A percentile compares a stretch with the other conserved stretches of the same genome.
These are phyloP conservation scores for Atherinomorus stipes DNA, from an alignment of 2,113 vertebrate species.

Conservation along the genomic window DNA sequence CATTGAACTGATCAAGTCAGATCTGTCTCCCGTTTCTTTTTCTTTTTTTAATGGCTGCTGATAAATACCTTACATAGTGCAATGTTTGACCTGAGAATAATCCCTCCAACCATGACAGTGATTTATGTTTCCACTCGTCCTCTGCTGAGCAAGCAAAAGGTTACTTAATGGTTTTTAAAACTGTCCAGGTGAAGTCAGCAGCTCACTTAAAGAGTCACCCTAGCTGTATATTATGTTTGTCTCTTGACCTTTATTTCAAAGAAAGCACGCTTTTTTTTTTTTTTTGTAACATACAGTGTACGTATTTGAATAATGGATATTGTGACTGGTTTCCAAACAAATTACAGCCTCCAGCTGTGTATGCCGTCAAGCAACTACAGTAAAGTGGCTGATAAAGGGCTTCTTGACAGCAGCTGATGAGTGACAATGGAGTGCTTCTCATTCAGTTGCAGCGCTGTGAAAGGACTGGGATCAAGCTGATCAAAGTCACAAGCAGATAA, in stretches of 20 bases:
- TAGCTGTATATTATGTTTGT: constrained; percentile 24
- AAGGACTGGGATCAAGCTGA: constrained; percentile 45
- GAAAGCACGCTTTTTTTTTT: constrained; percentile 23
- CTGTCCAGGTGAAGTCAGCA: constrained; percentile 42
- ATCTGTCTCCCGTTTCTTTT: constrained; percentile 12
- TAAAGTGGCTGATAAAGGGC: constrained; percentile 34
- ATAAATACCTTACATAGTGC: constrained; percentile 44
- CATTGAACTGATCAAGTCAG: constrained; percentile 14
- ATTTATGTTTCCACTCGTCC: constrained; percentile 58
- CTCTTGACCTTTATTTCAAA: constrained; percentile 30
- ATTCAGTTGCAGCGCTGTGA: constrained; percentile 42
- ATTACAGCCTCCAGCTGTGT: constrained; percentile 37
- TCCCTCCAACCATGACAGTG: constrained; percentile 42
- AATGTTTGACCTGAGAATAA: constrained; percentile 59
- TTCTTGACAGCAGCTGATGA: constrained; percentile 43
- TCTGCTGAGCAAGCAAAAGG: constrained; percentile 65
- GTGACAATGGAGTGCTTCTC: constrained; percentile 40
- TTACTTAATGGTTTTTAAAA: constrained; percentile 62
- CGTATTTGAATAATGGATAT: constrained; percentile 13
- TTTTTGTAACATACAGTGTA: too few species aligned
- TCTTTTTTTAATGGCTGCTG: constrained; percentile 32
- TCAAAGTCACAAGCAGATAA: constrained; percentile 54
- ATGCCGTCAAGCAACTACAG: constrained; percentile 18
- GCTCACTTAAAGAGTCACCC: constrained; percentile 38
- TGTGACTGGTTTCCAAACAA: constrained; percentile 22